Evolutionary conservation across 2,113 vertebrate species (phyloP).

Genomic region (Lucifuga dentata): DNA sequence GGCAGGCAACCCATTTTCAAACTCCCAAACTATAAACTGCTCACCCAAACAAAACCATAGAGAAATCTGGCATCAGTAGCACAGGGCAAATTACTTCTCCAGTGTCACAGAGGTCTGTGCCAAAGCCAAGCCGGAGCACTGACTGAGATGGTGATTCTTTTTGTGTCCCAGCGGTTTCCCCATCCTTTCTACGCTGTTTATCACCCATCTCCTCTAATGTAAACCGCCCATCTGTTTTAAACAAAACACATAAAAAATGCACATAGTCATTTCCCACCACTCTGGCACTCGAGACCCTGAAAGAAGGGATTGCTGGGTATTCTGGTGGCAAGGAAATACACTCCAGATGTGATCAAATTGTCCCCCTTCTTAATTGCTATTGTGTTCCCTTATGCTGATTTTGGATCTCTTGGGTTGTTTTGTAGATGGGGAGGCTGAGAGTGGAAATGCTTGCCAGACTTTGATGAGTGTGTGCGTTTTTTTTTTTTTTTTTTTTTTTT

Average conservation of each 20-base stretch:
- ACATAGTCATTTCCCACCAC: slow-evolving; percentile 52
- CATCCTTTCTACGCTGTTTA: slow-evolving; percentile 64
- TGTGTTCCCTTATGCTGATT: slow-evolving; percentile 60
- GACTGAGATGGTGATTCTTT: slow-evolving; percentile 14
- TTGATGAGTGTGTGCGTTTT: slow-evolving; percentile 2
- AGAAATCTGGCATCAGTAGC: too few species aligned
- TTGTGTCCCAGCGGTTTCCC: slow-evolving; percentile 2
- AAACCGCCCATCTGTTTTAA: slow-evolving; percentile 79
- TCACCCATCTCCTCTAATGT: slow-evolving; percentile 56
- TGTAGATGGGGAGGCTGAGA: neutral
- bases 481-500: neutral
- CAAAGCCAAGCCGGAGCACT: neutral
- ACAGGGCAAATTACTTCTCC: slow-evolving; percentile 10
- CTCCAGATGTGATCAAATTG: slow-evolving; percentile 83
- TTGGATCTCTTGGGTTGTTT: slow-evolving; percentile 10
- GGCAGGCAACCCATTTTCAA: neutral
- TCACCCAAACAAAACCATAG: neutral
- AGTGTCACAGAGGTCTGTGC: neutral
- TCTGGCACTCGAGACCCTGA: slow-evolving; percentile 10
- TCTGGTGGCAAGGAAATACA: slow-evolving; percentile 73
- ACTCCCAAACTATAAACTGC: neutral
- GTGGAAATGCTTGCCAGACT: neutral
- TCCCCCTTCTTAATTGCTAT: slow-evolving; percentile 67
- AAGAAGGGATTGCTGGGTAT: slow-evolving; percentile 34
- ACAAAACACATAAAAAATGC: slow-evolving; percentile 69